Conservation (phyloP, 2,113 vertebrate species). For the Potamarius usumacintae region DNA sequence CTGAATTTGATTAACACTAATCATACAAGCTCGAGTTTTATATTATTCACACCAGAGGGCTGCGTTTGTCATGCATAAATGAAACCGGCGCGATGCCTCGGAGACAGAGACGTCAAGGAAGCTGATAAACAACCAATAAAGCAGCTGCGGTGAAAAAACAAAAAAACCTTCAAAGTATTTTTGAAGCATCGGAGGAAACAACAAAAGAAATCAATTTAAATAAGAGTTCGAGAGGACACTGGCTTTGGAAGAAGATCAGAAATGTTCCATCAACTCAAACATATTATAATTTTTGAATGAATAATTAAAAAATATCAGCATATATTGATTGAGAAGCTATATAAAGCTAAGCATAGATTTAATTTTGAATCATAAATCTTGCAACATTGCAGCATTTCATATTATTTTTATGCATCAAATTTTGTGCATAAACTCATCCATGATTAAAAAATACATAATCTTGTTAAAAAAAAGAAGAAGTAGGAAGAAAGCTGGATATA, state of each 20-base stretch:
- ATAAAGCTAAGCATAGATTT: neutral
- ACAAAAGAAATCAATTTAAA: neutral
- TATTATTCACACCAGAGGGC: slow-evolving; percentile 32
- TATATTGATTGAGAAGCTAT: no score
- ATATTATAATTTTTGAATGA: no score
- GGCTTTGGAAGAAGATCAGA: neutral
- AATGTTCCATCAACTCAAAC: neutral
- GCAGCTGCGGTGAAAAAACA: neutral
- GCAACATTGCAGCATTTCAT: neutral
- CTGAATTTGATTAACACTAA: slow-evolving; percentile 50
- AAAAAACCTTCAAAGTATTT: slow-evolving; percentile 3
- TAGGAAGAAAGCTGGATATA: neutral
- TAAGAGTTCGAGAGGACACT: neutral
- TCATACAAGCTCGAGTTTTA: slow-evolving; percentile 31
- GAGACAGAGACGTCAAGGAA: slow-evolving; percentile 7
- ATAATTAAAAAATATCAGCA: neutral
- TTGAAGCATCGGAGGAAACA: neutral
- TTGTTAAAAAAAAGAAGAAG: no score
- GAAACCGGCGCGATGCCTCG: slow-evolving; percentile 27
- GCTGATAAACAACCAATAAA: slow-evolving; percentile 25
- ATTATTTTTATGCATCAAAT: neutral
- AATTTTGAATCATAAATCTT: no score
- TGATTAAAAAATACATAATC: neutral
- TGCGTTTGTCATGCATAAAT: slow-evolving; percentile 19
- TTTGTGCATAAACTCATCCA: neutral